Base-by-base conservation (phyloP, 2,113 vertebrate genomes). In the Calyptommatus sinebrachiatus region DNA sequence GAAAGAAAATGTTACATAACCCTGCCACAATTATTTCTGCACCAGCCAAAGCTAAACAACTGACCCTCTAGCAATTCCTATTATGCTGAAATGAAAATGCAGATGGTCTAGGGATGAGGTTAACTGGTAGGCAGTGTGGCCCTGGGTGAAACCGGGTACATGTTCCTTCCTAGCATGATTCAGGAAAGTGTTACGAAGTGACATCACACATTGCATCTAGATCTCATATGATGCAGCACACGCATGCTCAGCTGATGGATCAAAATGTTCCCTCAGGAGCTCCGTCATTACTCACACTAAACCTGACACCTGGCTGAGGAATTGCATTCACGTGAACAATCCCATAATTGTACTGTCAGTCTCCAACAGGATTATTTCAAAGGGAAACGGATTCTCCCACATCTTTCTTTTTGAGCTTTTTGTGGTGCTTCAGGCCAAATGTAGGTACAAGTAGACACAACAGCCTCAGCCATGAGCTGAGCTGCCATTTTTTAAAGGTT, bases 271-370 rank as follows among this genome's bases (percentile, higher is more conserved):
- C 84, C 78, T 77, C 29, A 14, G 66, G 5, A 18, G 65, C 71
- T 31, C 72, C 78, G 53, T 26, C 79, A 24, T 88, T 86, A 79
- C 75, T 92, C 88, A 81, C 24, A 87, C 29, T 46, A 29, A 73
- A 57, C 18, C 53, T 57, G 84, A 68, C 83, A 81, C 77, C 71
- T 80, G 80, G 63, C 35, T 69, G 71, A 29, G 77, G 71, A 75
- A n/a, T 69, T 82, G 73, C 66, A 67, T 46, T 63, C 69, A 0
- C 2, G 1, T 76, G 84, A 86, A 48, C 81, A 35, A 67, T 7
- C 28, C 76, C 79, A 72, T 77, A 24, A 61, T 28, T n/a, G 14
- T 26, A 35, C 8, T 24, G 3, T 2, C 63, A 16, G 1, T 16
- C 22, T 28, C 20, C n/a, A 31, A 8, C 1, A 1, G 5, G 21